phyloP scores from a whole-genome alignment of 1,140 invertebrate species.

The Popillia japonica region DNA sequence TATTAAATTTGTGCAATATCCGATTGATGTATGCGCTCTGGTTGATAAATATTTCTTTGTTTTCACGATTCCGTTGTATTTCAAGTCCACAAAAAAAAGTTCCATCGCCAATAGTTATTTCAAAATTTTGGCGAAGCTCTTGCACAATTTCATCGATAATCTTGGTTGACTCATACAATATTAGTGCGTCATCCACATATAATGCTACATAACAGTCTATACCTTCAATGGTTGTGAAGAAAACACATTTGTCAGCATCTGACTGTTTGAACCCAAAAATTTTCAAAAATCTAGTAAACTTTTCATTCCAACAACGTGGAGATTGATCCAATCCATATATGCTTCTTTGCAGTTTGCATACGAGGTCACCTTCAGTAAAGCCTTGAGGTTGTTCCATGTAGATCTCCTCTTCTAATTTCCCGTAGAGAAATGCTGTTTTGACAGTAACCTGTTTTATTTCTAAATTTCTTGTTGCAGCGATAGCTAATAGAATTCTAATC shows the following conservation, averaged over 20 bases:
- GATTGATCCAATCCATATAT: slow-evolving; percentile 24
- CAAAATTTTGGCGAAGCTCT: not conserved
- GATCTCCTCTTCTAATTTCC: slow-evolving; percentile 41
- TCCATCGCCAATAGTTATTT: not conserved
- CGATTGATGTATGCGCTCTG: not conserved
- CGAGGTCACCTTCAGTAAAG: not conserved
- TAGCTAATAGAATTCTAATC: slow-evolving; percentile 40
- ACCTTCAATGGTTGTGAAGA: not conserved
- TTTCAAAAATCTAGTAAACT: not conserved
- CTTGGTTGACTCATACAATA: not conserved
- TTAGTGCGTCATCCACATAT: not conserved
- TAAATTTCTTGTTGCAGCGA: slow-evolving; percentile 18
- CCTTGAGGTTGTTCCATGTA: slow-evolving; percentile 42
- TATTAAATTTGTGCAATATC: not conserved
- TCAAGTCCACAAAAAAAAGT: not conserved
- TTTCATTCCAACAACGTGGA: slow-evolving; percentile 14
- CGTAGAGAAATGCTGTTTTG: slow-evolving; percentile 38
- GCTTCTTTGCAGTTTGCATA: slow-evolving; percentile 15
- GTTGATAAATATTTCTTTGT: not conserved
- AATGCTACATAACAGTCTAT: not conserved
- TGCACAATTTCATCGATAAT: not conserved
- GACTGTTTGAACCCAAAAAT: not conserved
- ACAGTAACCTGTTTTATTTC: slow-evolving; percentile 41
- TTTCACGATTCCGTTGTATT: not conserved
- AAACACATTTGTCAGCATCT: not conserved